Evolutionary conservation across 2,113 vertebrate genomes (phyloP).

Genomic region (Pangasianodon hypophthalmus): DNA sequence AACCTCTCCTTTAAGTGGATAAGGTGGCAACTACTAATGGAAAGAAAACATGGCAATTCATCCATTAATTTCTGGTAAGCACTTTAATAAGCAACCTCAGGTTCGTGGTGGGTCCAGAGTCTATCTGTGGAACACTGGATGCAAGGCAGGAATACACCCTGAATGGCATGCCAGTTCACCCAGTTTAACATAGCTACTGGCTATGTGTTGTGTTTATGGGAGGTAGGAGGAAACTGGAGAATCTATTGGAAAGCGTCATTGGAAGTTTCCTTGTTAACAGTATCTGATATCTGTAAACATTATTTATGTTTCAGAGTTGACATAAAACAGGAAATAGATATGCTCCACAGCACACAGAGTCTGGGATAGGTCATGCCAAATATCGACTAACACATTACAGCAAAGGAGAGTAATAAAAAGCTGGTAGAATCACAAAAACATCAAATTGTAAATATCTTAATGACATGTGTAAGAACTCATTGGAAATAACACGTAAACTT

Average conservation of each 20-base stretch:
- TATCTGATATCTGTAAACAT: neutral
- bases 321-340: neutral
- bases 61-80: neutral
- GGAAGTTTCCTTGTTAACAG: slow-evolving; percentile 7
- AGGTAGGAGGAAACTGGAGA: neutral
- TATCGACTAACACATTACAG: slow-evolving; percentile 11
- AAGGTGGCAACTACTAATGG: neutral
- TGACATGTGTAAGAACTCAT: slow-evolving; percentile 20
- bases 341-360: neutral
- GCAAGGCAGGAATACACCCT: neutral
- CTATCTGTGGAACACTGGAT: neutral
- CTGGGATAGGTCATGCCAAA: slow-evolving; percentile 6
- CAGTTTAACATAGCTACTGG: neutral
- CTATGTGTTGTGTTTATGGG: too few species aligned
- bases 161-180: neutral
- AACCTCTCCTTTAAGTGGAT: neutral
- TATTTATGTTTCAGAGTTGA: neutral
- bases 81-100: neutral
- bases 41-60: slow-evolving; percentile 9
- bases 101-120: neutral
- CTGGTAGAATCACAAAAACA: neutral
- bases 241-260: neutral
- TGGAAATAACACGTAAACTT: slow-evolving; percentile 18
- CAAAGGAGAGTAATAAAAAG: slow-evolving; percentile 18
- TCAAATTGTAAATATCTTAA: slow-evolving; percentile 11